phyloP scores from a whole-genome alignment of 2,888 invertebrate species.

The Bellardia bayeri region DNA sequence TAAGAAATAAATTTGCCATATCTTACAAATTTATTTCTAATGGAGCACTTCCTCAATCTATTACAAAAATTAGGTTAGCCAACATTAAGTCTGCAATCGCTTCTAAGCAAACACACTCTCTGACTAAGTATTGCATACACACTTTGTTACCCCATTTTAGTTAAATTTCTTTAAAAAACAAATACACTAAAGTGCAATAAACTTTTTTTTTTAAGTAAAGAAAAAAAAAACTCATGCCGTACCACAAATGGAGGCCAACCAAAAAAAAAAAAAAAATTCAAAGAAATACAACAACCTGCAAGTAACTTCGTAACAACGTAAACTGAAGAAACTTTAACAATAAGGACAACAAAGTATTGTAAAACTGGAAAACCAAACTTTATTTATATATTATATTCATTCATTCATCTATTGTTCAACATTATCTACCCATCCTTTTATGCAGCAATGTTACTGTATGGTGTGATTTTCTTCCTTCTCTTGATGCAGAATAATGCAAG shows the following conservation, averaged over 20 bases:
- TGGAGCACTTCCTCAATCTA: not conserved
- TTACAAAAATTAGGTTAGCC: not conserved
- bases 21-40: not conserved
- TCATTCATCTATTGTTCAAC: conserved; percentile 23
- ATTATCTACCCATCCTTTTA: conserved; percentile 7
- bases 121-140: not conserved
- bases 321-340: conserved; percentile 68
- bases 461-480: not conserved
- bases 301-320: conserved; percentile 39
- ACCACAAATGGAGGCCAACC: conserved; percentile 4
- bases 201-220: conserved; percentile 38
- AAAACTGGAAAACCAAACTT: conserved; percentile 63
- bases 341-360: conserved; percentile 54
- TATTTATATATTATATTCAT: conserved; percentile 54
- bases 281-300: conserved; percentile 1
- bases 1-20: too few species aligned
- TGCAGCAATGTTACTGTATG: not conserved
- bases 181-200: conserved; percentile 61
- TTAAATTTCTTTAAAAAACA: conserved; percentile 51
- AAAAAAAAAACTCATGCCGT: conserved; percentile 3
- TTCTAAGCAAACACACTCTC: not conserved
- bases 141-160: conserved; percentile 30
- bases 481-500: conserved; percentile 41
- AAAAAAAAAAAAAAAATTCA: not conserved
- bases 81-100: not conserved